Base-by-base conservation (phyloP, 2,888 invertebrate species). In the Drosophila robusta region DNA sequence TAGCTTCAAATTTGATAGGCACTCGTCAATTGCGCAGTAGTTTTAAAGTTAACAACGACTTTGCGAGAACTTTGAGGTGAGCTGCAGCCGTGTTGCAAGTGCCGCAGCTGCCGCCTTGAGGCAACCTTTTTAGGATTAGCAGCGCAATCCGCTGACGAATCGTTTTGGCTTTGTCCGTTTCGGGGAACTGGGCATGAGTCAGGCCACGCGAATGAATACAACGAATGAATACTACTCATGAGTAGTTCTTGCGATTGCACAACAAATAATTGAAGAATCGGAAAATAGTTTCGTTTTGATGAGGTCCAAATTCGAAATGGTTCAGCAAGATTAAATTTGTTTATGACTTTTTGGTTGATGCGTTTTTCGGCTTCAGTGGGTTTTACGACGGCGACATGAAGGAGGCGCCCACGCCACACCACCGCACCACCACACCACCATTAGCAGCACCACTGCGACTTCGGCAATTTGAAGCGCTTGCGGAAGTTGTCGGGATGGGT, bases 331-430 rank as follows among this genome's bases (percentile, higher is more conserved):
- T 55, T 52, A 47, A 63, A 77, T 76, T 77, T 77, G 73, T 76
- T 77, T 73, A 77, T 66, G 62, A 62, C 65, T 82, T 72, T 84
- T 76, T 74, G 75, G 70, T 74, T 68, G 83, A 69, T 81, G 87
- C 75, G 78, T 82, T 81, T 83, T 83, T 83, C 87, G 83, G 83
- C 83, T 84, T 81, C 87, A 87, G 52, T 83, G 85, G 77, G 71
- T 83, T 79, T 80, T 70, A 80, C 61, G 75, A 69, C 69, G 66
- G 61, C 50, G 42, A 49, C 60, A 77, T 77, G 70, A 66, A 80
- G 67, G 85, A 77, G 77, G 69, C 68, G 55, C 70, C 76, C 73
- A 77, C 69, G 41, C 61, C 64, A 76, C 50, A 49, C 14, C 63
- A 56, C 29, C 29, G 11, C 46, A 60, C 24, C 47, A 22, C 41